Percentiles rank a stretch among this genome's conserved stretches.
Evolutionary conservation across 2,113 vertebrate genomes (phyloP).

Genomic region (Acinonyx jubatus): DNA sequence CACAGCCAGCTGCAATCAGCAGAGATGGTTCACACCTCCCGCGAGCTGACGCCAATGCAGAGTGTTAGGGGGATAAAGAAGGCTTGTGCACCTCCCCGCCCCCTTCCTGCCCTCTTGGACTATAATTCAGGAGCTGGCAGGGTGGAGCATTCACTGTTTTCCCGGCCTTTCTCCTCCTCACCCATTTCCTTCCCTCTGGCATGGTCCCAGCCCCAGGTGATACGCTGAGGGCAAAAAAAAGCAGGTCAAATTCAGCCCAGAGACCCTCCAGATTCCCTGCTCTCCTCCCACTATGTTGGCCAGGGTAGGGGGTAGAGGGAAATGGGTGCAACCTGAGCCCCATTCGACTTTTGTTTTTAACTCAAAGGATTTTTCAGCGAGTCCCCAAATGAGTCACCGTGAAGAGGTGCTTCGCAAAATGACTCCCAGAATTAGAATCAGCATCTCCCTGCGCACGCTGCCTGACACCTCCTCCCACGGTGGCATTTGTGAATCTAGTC

Average conservation of each 20-base stretch:
- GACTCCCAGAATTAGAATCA: constrained; percentile 22
- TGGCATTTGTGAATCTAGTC: neutral
- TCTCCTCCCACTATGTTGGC: neutral
- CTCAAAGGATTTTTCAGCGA: constrained; percentile 57
- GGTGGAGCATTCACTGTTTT: neutral
- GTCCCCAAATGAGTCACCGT: constrained; percentile 60
- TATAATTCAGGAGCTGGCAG: neutral
- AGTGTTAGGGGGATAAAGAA: neutral
- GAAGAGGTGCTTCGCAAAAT: constrained; percentile 14
- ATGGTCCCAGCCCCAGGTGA: neutral
- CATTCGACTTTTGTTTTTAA: constrained; percentile 72
- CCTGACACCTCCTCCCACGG: constrained; percentile 13
- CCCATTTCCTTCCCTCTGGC: neutral
- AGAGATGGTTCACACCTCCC: neutral
- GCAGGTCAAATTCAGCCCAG: neutral
- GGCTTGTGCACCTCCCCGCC: neutral
- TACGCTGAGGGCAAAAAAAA: neutral
- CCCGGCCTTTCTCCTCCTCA: neutral
- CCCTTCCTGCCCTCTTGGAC: neutral
- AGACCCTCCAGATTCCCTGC: neutral
- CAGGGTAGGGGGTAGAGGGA: neutral
- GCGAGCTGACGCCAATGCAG: neutral
- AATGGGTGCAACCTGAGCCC: neutral
- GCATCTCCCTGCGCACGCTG: neutral
- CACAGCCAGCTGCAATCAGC: neutral